Evolutionary conservation across 2,888 invertebrate genomes (phyloP), one percentile per base, ranked within the genome.

Genomic region (Aplocera efformata): DNA sequence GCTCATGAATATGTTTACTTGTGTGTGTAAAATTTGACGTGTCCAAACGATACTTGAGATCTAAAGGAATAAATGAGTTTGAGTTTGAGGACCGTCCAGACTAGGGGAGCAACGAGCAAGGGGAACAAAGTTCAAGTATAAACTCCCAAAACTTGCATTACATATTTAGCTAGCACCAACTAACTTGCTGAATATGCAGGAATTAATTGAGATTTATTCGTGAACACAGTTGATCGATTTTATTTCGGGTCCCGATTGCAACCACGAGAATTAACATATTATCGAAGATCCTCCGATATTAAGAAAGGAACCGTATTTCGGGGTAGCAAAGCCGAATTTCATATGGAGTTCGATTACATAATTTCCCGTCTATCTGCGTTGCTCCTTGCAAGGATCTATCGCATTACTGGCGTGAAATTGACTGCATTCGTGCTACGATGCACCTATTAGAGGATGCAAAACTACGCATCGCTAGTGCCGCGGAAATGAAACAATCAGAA

Each of bases 321-420:
- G 7, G 7, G 35, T 9, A 7, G 23, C 17, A 36, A 10, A 24
- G 24, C 20, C 25, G 26, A 20, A 26, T n/a, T 37, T 10, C 6
- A 20, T 20, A 25, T 9, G 20, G 25, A 31, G 17, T 10, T 22
- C 11, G 23, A 22, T 21, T 11, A 21, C 31, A 37, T 37, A 17
- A 22, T 37, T 20, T 26, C 21, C 9, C 11, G 29, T 11, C 8
- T 23, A 35, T 11, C 5, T 24, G n/a, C 4, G 13, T 20, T 20
- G 26, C 21, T 35, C 28, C 36, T 40, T 10, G 28, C 21, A 10
- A 35, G 35, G 44, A 40, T 40, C 32, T 37, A 45, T 40, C 11
- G 40, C 40, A 45, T 37, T 40, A 40, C 32, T 29, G 26, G 32
- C 45, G 45, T 45, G 45, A 45, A 45, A 45, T 45, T 45, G 45